phyloP scores from a whole-genome alignment of 2,113 vertebrate species.

The Muscicapa adusta region DNA sequence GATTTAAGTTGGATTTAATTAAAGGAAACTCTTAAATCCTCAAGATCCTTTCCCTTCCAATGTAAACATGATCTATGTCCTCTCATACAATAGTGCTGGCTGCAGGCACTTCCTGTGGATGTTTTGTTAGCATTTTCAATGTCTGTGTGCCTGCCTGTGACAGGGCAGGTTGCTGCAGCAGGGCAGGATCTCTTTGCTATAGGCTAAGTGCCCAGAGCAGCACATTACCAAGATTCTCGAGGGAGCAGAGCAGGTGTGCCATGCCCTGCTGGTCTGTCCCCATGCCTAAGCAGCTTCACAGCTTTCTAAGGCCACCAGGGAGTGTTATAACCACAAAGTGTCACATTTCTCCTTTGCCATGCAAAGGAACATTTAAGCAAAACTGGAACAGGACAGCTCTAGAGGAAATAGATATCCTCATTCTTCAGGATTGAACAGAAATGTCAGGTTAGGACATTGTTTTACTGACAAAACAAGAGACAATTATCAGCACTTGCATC shows the following conservation, averaged over 20 bases:
- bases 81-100: background rate
- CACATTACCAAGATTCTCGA: accelerated
- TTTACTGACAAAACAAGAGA: background rate
- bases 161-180: background rate
- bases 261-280: background rate
- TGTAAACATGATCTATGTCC: background rate
- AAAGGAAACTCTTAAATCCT: background rate
- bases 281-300: background rate
- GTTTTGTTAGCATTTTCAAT: background rate
- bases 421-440: background rate
- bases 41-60: background rate
- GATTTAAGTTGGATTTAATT: background rate
- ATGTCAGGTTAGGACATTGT: background rate
- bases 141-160: background rate
- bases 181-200: background rate
- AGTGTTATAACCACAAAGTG: background rate
- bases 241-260: background rate
- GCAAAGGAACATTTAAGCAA: background rate
- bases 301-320: background rate
- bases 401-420: background rate
- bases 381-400: background rate
- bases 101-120: background rate
- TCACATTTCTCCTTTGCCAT: background rate
- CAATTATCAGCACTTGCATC: background rate
- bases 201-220: background rate